Evolutionary conservation across 2,113 vertebrate species (phyloP).

Genomic region (Syngnathus scovelli): DNA sequence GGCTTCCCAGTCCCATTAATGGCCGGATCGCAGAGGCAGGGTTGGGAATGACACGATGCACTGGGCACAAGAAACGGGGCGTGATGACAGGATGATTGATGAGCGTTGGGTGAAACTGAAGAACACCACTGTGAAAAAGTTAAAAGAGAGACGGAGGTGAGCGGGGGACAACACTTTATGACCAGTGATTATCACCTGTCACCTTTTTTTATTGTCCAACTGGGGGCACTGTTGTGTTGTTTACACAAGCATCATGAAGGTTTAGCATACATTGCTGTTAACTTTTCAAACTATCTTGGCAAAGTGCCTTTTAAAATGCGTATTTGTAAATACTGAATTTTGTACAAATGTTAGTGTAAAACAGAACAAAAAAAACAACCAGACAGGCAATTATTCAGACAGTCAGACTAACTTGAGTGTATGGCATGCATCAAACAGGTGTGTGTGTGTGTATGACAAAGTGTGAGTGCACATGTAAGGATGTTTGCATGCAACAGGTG

Average conservation of each 20-base stretch:
- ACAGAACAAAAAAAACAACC: slow-evolving; percentile 8
- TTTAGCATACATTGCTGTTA: neutral
- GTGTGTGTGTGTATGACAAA: slow-evolving; percentile 30
- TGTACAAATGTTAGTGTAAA: slow-evolving; percentile 49
- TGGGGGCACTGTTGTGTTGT: neutral
- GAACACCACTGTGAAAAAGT: slow-evolving; percentile 34
- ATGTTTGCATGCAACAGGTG: slow-evolving; percentile 57
- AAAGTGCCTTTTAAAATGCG: neutral
- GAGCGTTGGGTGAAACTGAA: slow-evolving; percentile 29
- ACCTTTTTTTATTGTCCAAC: slow-evolving; percentile 12
- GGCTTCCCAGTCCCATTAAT: slow-evolving; percentile 57
- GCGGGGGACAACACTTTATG: neutral
- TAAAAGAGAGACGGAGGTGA: slow-evolving; percentile 1
- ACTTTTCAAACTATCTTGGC: neutral
- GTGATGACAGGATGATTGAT: slow-evolving; percentile 55
- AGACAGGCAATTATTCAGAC: slow-evolving; percentile 16
- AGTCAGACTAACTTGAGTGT: slow-evolving; percentile 29
- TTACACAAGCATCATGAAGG: neutral
- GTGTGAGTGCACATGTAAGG: slow-evolving; percentile 17
- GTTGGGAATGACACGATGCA: slow-evolving; percentile 30
- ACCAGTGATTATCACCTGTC: slow-evolving; percentile 6
- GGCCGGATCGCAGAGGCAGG: slow-evolving; percentile 36
- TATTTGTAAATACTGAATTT: neutral
- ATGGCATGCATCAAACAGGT: slow-evolving; percentile 46
- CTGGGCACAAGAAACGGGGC: slow-evolving; percentile 23